phyloP scores from a whole-genome alignment of 2,113 vertebrate species.

The Heteronetta atricapilla region DNA sequence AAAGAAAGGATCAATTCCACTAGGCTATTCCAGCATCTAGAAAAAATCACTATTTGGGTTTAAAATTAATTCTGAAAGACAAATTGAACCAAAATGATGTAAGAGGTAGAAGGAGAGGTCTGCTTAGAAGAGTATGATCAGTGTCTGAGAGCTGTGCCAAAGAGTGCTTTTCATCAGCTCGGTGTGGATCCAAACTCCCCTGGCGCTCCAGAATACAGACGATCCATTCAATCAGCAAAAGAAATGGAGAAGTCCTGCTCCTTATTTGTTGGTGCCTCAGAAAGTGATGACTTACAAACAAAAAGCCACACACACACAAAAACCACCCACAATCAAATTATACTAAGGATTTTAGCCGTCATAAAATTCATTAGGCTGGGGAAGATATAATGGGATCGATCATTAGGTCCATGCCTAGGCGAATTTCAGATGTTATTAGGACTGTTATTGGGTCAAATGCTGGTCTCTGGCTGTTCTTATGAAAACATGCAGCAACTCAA shows the following conservation, averaged over 20 bases:
- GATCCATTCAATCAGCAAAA: background rate
- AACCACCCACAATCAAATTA: background rate
- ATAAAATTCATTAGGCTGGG: background rate
- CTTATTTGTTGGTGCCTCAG: background rate
- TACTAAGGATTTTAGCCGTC: background rate
- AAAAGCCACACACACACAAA: background rate
- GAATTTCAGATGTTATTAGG: background rate
- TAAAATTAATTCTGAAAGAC: conserved; percentile 18
- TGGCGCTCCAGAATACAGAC: background rate
- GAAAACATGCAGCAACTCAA: background rate
- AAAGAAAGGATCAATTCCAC: background rate
- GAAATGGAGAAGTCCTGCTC: background rate
- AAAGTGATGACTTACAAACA: background rate
- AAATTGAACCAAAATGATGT: background rate
- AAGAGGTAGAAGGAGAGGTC: background rate
- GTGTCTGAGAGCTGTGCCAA: background rate
- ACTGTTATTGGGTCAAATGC: background rate
- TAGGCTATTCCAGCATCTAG: background rate
- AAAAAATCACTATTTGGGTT: background rate
- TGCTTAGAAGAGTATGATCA: background rate
- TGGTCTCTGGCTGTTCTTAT: background rate
- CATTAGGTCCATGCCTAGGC: background rate
- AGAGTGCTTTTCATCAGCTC: background rate
- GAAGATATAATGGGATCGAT: background rate
- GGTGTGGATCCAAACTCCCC: background rate